Evolutionary conservation across 35 echinoderm and acorn worm species (phyloP), one percentile per base, ranked within the genome.

Genomic region (Holothuria glaberrima): DNA sequence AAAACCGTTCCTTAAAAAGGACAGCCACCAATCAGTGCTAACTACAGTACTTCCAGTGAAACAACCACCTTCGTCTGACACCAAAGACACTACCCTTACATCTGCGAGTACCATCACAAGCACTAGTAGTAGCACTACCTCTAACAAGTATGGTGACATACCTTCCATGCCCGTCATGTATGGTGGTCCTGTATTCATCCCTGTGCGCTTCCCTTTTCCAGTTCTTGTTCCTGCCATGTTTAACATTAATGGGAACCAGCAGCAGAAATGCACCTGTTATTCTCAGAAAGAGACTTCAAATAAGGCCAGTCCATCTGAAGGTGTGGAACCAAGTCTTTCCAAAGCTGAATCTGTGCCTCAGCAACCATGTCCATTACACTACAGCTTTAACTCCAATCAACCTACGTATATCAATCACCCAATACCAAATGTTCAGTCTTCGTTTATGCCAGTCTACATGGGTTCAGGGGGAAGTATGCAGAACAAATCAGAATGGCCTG

Each of bases 11-110:
- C 88, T 98, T 0, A 90, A 92, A 63, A 98, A 94, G 57, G 97
- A 99, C 61, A 86, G 94, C 25, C 97, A 99, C 57, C 97, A 99
- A 77, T 86, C 97, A 36, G 90, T 99, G 41, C 76, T 99, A 9
- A 87, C 91, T 17, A 86, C 96, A 35, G 84, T 88, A 9, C 66
- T 93, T 17, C 97, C 97, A 24, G 94, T 99, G 13, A 99, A 99
- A 48, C 77, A 90, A 44, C 41, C 80, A 16, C 59, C 29, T 28
- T 52, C 30, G 74, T 50, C 71, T 12, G 36, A 85, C 54, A 84
- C 79, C 28, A 91, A 91, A 86, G 50, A 83, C 20, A 72, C 30
- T 30, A 41, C 31, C 34, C 27, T 54, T 46, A 88, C 32, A 14
- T 56, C 67, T 21, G 62, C 83, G 12, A 86, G 58, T 83, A 84